phyloP scores from a whole-genome alignment of 2,113 vertebrate genomes.

The Oreochromis spilurus region DNA sequence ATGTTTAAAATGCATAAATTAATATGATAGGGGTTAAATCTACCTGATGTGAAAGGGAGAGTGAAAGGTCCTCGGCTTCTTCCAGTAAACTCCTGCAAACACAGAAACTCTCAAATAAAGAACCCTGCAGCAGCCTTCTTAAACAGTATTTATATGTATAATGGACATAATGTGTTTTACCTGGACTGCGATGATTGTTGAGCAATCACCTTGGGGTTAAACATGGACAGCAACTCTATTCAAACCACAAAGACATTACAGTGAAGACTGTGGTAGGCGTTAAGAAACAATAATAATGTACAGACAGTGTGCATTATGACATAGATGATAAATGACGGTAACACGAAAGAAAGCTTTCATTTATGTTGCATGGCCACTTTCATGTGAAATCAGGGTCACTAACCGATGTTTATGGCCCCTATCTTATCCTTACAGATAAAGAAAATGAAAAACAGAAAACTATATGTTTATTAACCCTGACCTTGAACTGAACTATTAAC shows the following conservation, averaged over 20 bases:
- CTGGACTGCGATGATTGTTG: slow-evolving; percentile 27
- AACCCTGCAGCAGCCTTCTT: neutral
- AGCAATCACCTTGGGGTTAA: slow-evolving; percentile 51
- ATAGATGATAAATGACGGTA: neutral
- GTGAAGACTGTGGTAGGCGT: neutral
- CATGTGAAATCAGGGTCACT: neutral
- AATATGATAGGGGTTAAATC: neutral
- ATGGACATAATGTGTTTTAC: slow-evolving; percentile 16
- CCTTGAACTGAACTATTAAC: neutral
- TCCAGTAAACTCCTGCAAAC: slow-evolving; percentile 55
- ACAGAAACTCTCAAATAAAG: neutral
- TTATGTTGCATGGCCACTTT: neutral
- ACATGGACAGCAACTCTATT: slow-evolving; percentile 67
- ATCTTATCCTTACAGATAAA: slow-evolving; percentile 25
- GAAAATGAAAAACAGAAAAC: neutral
- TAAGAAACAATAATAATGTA: neutral
- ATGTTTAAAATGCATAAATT: neutral
- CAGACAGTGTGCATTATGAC: neutral
- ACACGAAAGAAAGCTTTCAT: neutral
- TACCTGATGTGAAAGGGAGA: slow-evolving; percentile 53
- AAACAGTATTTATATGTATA: neutral
- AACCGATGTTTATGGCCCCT: slow-evolving; percentile 15
- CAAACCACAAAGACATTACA: neutral
- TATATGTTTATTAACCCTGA: neutral
- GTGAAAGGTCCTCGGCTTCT: slow-evolving; percentile 44